Percentiles rank a stretch among this genome's conserved stretches.
phyloP scores from a whole-genome alignment of 1,140 invertebrate species.

The Aphis gossypii region DNA sequence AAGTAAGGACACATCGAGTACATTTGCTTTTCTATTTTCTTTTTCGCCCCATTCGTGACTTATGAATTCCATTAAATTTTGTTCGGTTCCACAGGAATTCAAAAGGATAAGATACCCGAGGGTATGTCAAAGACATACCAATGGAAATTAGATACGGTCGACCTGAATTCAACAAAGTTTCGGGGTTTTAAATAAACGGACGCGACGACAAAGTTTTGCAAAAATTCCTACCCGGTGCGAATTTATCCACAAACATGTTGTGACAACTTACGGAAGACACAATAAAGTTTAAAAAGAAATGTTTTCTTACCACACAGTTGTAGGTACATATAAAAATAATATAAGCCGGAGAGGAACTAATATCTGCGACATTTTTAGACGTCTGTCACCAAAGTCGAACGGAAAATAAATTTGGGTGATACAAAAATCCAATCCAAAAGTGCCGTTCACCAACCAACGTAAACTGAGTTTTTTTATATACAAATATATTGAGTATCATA shows the following conservation, averaged over 20 bases:
- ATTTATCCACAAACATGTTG: conserved; percentile 33
- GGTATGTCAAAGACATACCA: conserved; percentile 50
- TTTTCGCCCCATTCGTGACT: not conserved
- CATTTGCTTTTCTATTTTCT: not conserved
- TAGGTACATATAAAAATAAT: not conserved
- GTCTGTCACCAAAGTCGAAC: not conserved
- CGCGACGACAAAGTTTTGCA: conserved; percentile 31
- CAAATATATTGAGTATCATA: not conserved
- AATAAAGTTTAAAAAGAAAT: conserved; percentile 29
- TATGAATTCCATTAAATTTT: conserved; percentile 26
- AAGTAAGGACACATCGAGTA: conserved; percentile 10
- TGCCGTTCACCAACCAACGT: not conserved
- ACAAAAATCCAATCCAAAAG: not conserved
- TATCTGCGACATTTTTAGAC: not conserved
- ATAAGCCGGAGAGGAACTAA: not conserved
- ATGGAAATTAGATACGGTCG: conserved; percentile 55
- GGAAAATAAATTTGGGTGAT: not conserved
- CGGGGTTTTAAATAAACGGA: conserved; percentile 47
- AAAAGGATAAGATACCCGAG: not conserved
- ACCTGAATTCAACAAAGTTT: conserved; percentile 51
- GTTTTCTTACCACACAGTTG: not conserved
- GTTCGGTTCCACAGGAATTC: conserved; percentile 28
- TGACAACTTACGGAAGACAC: conserved; percentile 16
- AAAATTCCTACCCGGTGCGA: conserved; percentile 37
- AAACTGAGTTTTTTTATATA: not conserved